Conservation (phyloP, 1,140 invertebrate species). For the Sweltsa coloradensis region DNA sequence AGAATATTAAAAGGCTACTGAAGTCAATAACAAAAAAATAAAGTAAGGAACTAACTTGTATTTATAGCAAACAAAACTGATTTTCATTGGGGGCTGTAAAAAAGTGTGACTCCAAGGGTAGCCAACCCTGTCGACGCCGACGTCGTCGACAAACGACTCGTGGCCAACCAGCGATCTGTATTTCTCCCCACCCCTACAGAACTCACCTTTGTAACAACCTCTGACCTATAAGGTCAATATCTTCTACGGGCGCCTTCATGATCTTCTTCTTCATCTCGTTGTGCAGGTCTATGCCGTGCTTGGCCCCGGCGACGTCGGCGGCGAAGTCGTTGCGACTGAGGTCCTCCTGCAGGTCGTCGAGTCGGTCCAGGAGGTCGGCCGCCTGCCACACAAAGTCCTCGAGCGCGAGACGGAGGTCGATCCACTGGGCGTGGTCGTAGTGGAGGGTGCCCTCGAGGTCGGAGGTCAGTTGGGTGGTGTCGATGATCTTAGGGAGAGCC, state of each 20-base stretch:
- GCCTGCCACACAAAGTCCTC: slow-evolving; percentile 95
- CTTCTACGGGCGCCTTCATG: slow-evolving; percentile 83
- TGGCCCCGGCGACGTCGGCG: slow-evolving; percentile 80
- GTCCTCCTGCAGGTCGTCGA: slow-evolving; percentile 86
- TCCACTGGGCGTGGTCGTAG: slow-evolving; percentile 95
- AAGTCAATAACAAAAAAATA: too few species aligned
- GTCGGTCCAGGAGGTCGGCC: slow-evolving; percentile 75
- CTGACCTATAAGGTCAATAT: slow-evolving; percentile 66
- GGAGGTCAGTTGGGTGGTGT: slow-evolving; percentile 77
- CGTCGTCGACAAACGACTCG: background rate
- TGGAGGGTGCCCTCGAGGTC: slow-evolving; percentile 88
- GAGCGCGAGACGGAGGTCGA: slow-evolving; percentile 81
- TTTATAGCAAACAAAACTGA: too few species aligned
- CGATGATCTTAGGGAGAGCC: slow-evolving; percentile 81
- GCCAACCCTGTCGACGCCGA: too few species aligned
- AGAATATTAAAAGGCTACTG: too few species aligned
- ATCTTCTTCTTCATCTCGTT: slow-evolving; percentile 91
- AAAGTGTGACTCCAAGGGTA: too few species aligned
- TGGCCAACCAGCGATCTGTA: slow-evolving; percentile 3
- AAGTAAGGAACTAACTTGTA: too few species aligned
- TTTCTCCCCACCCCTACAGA: background rate
- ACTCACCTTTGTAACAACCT: slow-evolving; percentile 46
- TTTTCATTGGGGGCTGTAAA: too few species aligned
- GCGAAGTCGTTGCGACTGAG: slow-evolving; percentile 81
- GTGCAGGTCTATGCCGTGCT: slow-evolving; percentile 83